These are phyloP conservation scores for Tryphoninae sp. DNA, from an alignment of 2,888 invertebrate genomes.

Conservation along the genomic window DNA sequence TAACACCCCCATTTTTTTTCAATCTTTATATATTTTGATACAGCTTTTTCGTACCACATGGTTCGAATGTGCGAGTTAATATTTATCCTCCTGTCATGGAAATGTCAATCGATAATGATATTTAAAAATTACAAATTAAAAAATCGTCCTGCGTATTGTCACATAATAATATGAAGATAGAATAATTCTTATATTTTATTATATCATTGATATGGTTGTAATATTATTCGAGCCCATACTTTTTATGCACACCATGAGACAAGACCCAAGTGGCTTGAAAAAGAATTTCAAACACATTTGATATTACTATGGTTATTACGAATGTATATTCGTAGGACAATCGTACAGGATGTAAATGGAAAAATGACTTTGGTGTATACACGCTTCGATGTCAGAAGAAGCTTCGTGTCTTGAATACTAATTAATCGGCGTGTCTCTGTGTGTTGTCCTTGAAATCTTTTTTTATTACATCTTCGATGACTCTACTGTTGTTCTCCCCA, in stretches of 20 bases:
- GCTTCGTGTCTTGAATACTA: conserved; percentile 50
- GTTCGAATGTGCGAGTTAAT: background rate
- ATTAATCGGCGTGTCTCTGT: conserved; percentile 57
- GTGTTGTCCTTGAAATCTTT: conserved; percentile 65
- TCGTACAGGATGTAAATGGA: conserved; percentile 10
- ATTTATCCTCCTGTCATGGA: background rate
- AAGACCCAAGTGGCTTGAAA: too few relatives aligned
- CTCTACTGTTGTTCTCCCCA: background rate
- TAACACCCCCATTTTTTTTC: background rate
- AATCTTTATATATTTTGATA: conserved; percentile 1
- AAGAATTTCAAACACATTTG: too few relatives aligned
- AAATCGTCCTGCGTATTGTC: too few relatives aligned
- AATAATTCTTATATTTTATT: too few relatives aligned
- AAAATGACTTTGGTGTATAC: conserved; percentile 4
- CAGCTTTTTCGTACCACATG: background rate
- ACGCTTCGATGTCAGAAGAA: conserved; percentile 17
- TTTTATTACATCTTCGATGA: conserved; percentile 9
- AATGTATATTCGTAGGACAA: conserved; percentile 4
- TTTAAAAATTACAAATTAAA: too few relatives aligned
- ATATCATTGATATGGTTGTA: too few relatives aligned
- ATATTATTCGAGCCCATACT: too few relatives aligned
- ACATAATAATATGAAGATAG: too few relatives aligned
- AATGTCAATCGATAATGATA: background rate
- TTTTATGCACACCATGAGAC: too few relatives aligned
- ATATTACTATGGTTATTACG: background rate